Evolutionary conservation across 2,888 invertebrate genomes (phyloP), one percentile per base, ranked within the genome.

Genomic region (Agonopterix alstromeriana): DNA sequence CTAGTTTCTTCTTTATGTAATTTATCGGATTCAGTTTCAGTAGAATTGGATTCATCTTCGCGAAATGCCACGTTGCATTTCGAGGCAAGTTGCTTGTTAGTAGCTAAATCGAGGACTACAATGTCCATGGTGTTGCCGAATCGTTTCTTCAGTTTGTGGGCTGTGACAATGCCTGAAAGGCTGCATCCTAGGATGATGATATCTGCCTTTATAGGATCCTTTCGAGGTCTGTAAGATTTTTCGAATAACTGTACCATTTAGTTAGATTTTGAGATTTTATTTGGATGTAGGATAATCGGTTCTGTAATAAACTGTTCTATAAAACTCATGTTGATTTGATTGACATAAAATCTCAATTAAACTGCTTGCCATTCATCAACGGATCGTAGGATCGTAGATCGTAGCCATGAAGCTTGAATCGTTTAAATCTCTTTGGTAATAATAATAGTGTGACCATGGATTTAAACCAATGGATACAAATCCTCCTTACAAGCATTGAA

Each of bases 131-230:
- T 66, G 53, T 80, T 60, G 1, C 88, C 88, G 49, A 89, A 86
- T 47, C 67, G 79, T 50, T 70, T 77, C 65, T 77, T 82, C 10
- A 89, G 63, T 53, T 87, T 83, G 65, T 88, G 80, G 0, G 88
- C 88, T 0, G 81, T 72, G 8, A 89, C 82, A 27, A 86, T 80
- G 1, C 87, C 88, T 4, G 87, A 82, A 1, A 88, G 70, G 44
- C 73, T 84, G 57, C 84, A 82, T 67, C 88, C 88, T 54, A 88
- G 56, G 40, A 88, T 74, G 35, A 88, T 86, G 5, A 88, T 76
- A 51, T 88, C 88, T 8, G 82, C 86, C 53, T 70, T 72, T 10
- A 86, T 65, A 47, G 67, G 63, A 9, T 60, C 64, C 56, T 8
- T 44, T 35, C 45, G 55, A 2, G 35, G 48, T 35, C 46, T 51